Evolutionary conservation across 2,797 vertebrate genomes (phyloP).

Genomic region (Falco biarmicus): DNA sequence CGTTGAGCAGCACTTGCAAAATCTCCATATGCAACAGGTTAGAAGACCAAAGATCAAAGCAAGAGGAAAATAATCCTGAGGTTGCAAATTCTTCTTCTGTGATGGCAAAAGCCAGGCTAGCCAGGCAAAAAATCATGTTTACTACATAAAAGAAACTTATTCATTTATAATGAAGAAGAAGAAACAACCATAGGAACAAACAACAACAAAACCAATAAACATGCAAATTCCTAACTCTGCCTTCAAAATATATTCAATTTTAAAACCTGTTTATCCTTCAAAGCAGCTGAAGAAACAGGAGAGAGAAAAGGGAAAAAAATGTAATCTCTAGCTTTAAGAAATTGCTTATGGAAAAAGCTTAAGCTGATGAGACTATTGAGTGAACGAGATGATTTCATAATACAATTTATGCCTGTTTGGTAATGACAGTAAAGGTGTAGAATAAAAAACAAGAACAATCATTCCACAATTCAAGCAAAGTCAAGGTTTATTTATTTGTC

Average conservation of each 20-base stretch:
- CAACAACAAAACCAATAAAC: slow-evolving; percentile 66
- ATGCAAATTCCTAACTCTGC: slow-evolving; percentile 61
- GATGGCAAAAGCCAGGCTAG: background rate
- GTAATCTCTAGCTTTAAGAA: slow-evolving; percentile 38
- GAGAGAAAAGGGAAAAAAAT: background rate
- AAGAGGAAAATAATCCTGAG: background rate
- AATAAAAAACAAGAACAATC: background rate
- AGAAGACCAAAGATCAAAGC: background rate
- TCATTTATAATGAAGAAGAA: slow-evolving; percentile 56
- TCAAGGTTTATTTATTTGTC: background rate
- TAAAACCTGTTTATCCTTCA: slow-evolving; percentile 52
- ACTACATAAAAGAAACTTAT: background rate
- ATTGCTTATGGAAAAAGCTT: slow-evolving; percentile 29
- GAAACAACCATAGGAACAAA: slow-evolving; percentile 20
- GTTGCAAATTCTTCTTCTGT: background rate
- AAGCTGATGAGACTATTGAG: slow-evolving; percentile 9
- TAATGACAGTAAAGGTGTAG: slow-evolving; percentile 12
- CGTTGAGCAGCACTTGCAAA: background rate
- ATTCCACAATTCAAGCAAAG: background rate
- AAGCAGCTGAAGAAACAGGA: slow-evolving; percentile 37
- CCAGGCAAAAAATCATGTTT: slow-evolving; percentile 18
- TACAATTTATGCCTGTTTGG: slow-evolving; percentile 6
- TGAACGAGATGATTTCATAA: slow-evolving; percentile 47
- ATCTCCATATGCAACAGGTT: background rate
- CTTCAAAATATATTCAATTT: slow-evolving; percentile 55